These are phyloP conservation scores for Nicator chloris DNA, from an alignment of 2,113 vertebrate species.

Conservation along the genomic window DNA sequence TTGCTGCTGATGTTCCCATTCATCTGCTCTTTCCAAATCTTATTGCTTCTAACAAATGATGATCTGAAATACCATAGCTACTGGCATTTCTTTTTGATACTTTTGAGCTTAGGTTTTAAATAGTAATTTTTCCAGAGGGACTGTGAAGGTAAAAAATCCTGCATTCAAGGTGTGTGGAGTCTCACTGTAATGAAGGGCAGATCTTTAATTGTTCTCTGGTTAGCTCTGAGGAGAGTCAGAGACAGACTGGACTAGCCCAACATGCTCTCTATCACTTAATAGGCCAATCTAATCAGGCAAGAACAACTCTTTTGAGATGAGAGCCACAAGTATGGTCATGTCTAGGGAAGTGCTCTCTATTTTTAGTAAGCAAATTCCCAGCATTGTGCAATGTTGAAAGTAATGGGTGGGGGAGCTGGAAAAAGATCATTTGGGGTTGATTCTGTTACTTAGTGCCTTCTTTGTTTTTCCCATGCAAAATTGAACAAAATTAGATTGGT, in stretches of 20 bases:
- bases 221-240: neutral
- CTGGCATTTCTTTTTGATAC: neutral
- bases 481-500: neutral
- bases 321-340: neutral
- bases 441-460: neutral
- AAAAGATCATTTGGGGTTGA: neutral
- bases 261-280: neutral
- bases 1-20: neutral
- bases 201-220: neutral
- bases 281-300: conserved; percentile 31
- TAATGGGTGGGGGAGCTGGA: neutral
- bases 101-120: neutral
- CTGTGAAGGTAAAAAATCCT: neutral
- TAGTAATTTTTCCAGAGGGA: neutral
- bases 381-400: neutral
- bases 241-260: neutral
- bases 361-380: conserved; percentile 3
- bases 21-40: neutral
- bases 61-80: neutral
- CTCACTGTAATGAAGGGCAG: neutral
- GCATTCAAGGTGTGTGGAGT: neutral
- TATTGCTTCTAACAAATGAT: neutral
- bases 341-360: neutral
- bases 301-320: neutral
- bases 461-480: neutral